Evolutionary conservation across 2,113 vertebrate genomes (phyloP), one percentile per base, ranked within the genome.

Genomic region (Cyprinodon brontotheroides): DNA sequence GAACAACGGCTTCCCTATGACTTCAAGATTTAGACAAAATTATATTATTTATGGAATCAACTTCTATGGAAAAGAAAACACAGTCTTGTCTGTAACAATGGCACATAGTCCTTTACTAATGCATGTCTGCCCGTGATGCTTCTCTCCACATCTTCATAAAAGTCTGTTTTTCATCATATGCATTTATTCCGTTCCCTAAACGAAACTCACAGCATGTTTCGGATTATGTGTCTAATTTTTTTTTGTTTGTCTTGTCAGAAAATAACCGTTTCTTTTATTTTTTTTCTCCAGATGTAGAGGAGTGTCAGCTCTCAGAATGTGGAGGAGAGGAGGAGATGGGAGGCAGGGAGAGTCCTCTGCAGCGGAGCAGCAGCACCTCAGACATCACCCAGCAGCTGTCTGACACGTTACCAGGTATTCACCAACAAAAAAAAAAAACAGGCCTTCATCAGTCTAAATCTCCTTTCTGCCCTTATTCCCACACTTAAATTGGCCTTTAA

Each of bases 331-430:
- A 92, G 6, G 95, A 97, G 78, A 64, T 91, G n/a, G 81, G 79
- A 4, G 89, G 95, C 2, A 94, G 91, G 29, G 96, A 96, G 17
- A 92, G 84, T 90, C 97, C 73, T 74, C 94, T 87, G 86, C 92
- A 93, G 2, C 96, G 97, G 48, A 98, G 97, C 78, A 97, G 96
- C 89, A 99, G 98, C 92, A 95, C 97, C 36, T 97, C 98, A 0
- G 97, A 99, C 80, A 94, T 99, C 89, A 88, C 95, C 15, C 96
- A 97, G 68, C 95, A 95, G 1, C 89, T 93, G 45, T 90, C 94
- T 9, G 95, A 97, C 17, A 83, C 93, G 43, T 90, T 95, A 43
- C 96, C 95, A 92, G 97, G 97, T 97, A 94, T 0, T 41, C 7
- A 50, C 36, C 65, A 39, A 77, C 14, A 22, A 62, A 22, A 29